Base-by-base conservation (phyloP, 2,113 vertebrate species). In the Lepisosteus osseus region DNA sequence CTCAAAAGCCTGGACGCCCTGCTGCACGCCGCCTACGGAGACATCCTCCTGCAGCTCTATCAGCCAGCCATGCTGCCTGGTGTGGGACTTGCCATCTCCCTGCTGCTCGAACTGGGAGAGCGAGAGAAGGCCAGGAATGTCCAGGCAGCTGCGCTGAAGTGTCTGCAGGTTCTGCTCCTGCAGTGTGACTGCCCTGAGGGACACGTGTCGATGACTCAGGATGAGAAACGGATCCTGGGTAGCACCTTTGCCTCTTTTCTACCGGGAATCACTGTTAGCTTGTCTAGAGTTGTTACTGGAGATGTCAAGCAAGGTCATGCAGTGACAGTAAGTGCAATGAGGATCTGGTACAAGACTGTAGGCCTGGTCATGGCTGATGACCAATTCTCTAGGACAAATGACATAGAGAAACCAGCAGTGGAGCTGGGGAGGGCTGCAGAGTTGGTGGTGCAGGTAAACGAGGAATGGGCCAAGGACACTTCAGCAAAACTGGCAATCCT, bases 271-370 rank as follows among this genome's bases (percentile, higher is more conserved):
- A 92, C 92, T n/a, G 84, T 84, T 1, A 61, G 90, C 0, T 76
- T 95, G 40, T 83, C 93, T 67, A 90, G 91, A 67, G 77, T 98
- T 44, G 90, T 97, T 59, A 89, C 93, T 0, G 95, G 93, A 71
- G 95, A 98, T 61, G 70, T 92, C 59, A 95, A 94, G 76, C 95
- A 98, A 83, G 95, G 96, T 12, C 94, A 98, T 62, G 80, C 72
- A 59, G 67, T 96, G 40, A 87, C 91, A 0, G 80, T 92, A 9
- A 84, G 74, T 73, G 95, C 96, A 45, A 84, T 97, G 14, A 93
- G 87, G 77, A 79, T 95, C 66, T 95, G 95, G 84, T 93, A 88
- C 65, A 84, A 78, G 56, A 75, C 81, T 0, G 87, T 98, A 54
- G 80, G 85, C 6, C 82, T 88, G 29, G 89, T 96, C 2, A 92